These are phyloP conservation scores for Umimayanthus chanpuru DNA, from an alignment of 92 coral and sea anemone genomes.

Conservation along the genomic window DNA sequence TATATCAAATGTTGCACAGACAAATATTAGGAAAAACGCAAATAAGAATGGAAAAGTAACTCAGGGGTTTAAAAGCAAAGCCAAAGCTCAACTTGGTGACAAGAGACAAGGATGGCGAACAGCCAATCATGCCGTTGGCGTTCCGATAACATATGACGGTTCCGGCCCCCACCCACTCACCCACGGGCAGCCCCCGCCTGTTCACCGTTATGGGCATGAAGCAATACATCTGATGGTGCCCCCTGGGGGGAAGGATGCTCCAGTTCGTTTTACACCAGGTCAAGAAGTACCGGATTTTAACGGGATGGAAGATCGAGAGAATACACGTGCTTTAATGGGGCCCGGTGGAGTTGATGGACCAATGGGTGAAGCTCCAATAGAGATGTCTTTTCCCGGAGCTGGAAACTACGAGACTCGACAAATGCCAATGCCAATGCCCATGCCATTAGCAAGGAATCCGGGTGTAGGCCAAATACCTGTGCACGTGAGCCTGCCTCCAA, in stretches of 20 bases:
- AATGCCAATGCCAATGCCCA: conserved; percentile 7
- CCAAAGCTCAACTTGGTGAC: conserved; percentile 42
- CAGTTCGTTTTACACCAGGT: conserved; percentile 35
- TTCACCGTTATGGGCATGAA: conserved; percentile 32
- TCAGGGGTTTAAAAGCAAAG: not conserved
- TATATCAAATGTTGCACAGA: not conserved
- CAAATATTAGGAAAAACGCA: not conserved
- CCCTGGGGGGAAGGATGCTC: conserved; percentile 39
- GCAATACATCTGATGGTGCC: conserved; percentile 39
- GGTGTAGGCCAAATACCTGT: conserved; percentile 9
- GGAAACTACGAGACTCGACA: not conserved
- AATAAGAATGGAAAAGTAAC: not conserved
- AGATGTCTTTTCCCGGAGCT: conserved; percentile 19
- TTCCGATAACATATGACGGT: conserved; percentile 52
- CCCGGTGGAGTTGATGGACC: conserved; percentile 17
- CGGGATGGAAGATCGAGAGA: conserved; percentile 27
- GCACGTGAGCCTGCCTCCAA: conserved; percentile 20
- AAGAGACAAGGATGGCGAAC: conserved; percentile 57
- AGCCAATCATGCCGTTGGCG: conserved; percentile 31
- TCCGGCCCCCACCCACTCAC: conserved; percentile 25
- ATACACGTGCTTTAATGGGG: conserved; percentile 23
- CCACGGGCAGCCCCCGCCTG: conserved; percentile 31
- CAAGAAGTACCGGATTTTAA: conserved; percentile 37
- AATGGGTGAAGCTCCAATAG: conserved; percentile 31
- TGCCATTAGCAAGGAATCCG: conserved; percentile 9